phyloP scores from a whole-genome alignment of 2,113 vertebrate genomes.

The Paraplagusia blochii region DNA sequence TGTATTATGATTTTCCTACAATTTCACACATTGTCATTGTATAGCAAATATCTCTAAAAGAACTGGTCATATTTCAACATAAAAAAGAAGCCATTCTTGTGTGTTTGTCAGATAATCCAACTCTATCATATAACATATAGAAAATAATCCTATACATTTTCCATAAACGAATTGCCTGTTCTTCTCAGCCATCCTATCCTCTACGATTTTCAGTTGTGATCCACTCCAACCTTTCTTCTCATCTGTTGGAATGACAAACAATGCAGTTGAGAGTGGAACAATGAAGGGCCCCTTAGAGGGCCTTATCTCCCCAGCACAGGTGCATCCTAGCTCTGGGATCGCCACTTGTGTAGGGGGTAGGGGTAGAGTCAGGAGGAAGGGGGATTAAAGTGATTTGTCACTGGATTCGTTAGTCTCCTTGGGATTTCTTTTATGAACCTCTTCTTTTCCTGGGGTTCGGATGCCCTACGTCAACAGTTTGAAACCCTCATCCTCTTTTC shows the following conservation, averaged over 20 bases:
- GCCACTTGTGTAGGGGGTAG: conserved; percentile 50
- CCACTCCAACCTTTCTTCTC: conserved; percentile 54
- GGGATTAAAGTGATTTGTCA: conserved; percentile 70
- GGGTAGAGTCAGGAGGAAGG: conserved; percentile 47
- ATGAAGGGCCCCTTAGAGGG: conserved; percentile 70
- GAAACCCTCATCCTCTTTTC: conserved; percentile 13
- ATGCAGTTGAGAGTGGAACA: conserved; percentile 73
- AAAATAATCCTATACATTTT: not conserved
- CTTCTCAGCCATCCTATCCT: conserved; percentile 23
- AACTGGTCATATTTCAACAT: conserved; percentile 10
- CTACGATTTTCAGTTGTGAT: conserved; percentile 60
- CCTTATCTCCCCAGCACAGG: conserved; percentile 81
- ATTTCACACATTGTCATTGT: not conserved
- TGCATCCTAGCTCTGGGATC: conserved; percentile 77
- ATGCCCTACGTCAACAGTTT: not conserved
- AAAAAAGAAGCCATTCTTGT: not conserved
- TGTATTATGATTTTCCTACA: too few species aligned
- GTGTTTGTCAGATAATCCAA: not conserved
- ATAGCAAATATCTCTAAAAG: conserved; percentile 17
- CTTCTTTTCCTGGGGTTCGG: conserved; percentile 37
- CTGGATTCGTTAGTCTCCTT: conserved; percentile 57
- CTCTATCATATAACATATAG: conserved; percentile 7
- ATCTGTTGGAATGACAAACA: conserved; percentile 78
- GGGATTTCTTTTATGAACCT: conserved; percentile 41
- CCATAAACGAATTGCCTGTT: conserved; percentile 21